Evolutionary conservation across 1,140 invertebrate species (phyloP).

Genomic region (Aphis gossypii): DNA sequence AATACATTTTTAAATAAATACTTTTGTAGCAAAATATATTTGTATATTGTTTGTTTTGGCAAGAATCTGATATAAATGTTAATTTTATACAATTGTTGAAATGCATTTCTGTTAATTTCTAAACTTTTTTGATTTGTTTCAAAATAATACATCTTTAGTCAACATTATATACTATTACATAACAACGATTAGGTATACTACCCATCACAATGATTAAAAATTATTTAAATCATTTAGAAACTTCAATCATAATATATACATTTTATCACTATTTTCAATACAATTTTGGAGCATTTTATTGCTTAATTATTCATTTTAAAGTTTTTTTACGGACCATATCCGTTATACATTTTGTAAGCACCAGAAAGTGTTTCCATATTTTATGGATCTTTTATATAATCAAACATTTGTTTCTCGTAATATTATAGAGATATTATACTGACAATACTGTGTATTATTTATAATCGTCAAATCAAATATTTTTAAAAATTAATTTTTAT

Average conservation of each 20-base stretch:
- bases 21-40: background rate
- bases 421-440: background rate
- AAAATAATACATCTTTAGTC: background rate
- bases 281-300: too few species aligned
- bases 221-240: too few species aligned
- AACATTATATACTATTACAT: background rate
- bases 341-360: background rate
- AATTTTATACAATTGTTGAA: background rate
- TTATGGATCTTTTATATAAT: background rate
- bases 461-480: background rate
- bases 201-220: background rate
- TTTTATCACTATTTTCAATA: too few species aligned
- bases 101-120: background rate
- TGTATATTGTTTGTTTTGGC: background rate
- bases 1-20: background rate
- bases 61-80: background rate
- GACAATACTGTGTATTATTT: background rate
- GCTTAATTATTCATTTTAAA: too few species aligned
- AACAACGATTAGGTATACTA: background rate
- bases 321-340: background rate
- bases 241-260: too few species aligned
- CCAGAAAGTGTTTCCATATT: background rate
- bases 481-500: background rate
- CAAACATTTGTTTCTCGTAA: background rate
- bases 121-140: background rate